Evolutionary conservation across 2,888 invertebrate species (phyloP), one percentile per base, ranked within the genome.

Genomic region (Rhingia rostrata): DNA sequence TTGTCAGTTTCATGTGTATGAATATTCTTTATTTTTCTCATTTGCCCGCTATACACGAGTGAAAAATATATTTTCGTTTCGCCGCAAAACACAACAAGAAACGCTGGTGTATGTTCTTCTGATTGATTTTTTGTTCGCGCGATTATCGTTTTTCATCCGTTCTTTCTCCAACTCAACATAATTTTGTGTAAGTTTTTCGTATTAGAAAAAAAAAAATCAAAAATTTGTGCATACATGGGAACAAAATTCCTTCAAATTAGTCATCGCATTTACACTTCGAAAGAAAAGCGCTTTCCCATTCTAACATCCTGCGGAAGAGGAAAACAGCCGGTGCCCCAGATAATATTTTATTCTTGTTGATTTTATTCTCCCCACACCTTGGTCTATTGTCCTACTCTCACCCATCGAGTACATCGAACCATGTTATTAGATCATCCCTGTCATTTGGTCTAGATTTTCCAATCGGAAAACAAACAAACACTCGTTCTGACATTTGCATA

Each of bases 281-380:
- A 14, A 39, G 60, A 63, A 63, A 69, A 35, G 63, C 63, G 53
- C 72, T 64, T 43, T 67, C 83, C 51, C 56, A 45, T 45, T 69
- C 49, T 69, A 53, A 60, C 69, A 39, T 83, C 83, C 83, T 83
- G 82, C 82, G 78, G 73, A 83, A 67, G 61, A 64, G 79, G 73
- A 78, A 83, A 78, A 83, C 83, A 79, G 73, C 83, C 83, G 83
- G 83, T 79, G 78, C 41, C 83, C 83, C 58, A 79, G 78, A 78
- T 83, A 30, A 4, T 7, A 10, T 30, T 49, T 30, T 47, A 9
- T 9, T 75, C 58, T 47, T 73, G 67, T 78, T 73, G 53, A 69
- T 73, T 78, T 83, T 60, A 41, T 33, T 58, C 39, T 33, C 32
- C 49, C 32, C 32, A 58, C 37, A 33, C 49, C 37, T 14, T 47